Conservation (phyloP, 2,888 invertebrate species). For the Escarpia spicata region DNA sequence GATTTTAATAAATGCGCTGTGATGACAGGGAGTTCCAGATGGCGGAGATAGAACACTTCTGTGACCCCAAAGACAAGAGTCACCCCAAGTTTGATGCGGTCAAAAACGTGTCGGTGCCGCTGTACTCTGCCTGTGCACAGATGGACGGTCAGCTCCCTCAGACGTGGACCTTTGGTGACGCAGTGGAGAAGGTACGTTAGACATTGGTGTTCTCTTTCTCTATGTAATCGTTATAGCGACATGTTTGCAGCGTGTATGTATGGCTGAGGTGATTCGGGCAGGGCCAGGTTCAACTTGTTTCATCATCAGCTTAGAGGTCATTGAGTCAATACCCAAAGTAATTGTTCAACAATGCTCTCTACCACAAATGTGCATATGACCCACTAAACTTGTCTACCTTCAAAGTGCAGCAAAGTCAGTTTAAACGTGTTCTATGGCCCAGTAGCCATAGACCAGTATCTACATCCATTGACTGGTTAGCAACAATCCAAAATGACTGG, state of each 20-base stretch:
- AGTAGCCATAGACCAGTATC: too few species aligned
- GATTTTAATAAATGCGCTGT: background rate
- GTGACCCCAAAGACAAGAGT: conserved; percentile 82
- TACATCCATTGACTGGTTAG: too few species aligned
- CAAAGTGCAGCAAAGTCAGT: too few species aligned
- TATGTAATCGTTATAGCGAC: background rate
- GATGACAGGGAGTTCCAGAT: conserved; percentile 91
- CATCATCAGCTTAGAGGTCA: too few species aligned
- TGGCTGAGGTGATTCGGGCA: too few species aligned
- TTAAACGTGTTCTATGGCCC: too few species aligned
- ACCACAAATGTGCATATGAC: too few species aligned
- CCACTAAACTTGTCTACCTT: too few species aligned
- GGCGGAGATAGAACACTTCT: conserved; percentile 99
- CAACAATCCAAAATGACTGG: too few species aligned
- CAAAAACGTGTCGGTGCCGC: conserved; percentile 78
- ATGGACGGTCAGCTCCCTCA: conserved; percentile 94
- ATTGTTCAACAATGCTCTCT: too few species aligned
- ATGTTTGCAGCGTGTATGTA: background rate
- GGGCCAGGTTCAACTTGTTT: too few species aligned
- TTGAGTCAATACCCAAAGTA: too few species aligned
- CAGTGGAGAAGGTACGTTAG: conserved; percentile 75
- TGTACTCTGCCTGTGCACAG: conserved; percentile 96
- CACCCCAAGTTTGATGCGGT: conserved; percentile 88
- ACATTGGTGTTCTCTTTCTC: background rate
- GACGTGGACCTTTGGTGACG: conserved; percentile 82